A percentile compares a stretch with the other conserved stretches of the same genome.
Conservation (phyloP, 2,113 vertebrate genomes). For the Equus przewalskii region DNA sequence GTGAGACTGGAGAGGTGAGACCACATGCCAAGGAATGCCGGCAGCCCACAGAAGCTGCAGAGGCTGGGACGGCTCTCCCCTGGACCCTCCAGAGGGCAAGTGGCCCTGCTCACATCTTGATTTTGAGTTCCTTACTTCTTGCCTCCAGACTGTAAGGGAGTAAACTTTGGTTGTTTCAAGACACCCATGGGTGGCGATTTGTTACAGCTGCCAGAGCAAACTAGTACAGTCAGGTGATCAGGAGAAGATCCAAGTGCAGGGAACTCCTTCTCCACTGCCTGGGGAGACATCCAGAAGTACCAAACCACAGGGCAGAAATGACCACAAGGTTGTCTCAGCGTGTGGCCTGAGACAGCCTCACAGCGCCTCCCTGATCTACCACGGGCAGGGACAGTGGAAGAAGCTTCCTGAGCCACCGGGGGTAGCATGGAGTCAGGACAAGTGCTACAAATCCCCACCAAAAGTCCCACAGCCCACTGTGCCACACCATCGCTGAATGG, state of each 20-base stretch:
- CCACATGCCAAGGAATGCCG: background rate
- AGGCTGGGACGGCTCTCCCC: no score
- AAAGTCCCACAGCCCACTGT: background rate
- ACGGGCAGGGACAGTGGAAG: background rate
- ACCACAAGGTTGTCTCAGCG: background rate
- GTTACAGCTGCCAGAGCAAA: background rate
- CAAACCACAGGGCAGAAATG: background rate
- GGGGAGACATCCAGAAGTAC: background rate
- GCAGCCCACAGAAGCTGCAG: no score
- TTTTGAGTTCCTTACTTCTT: background rate
- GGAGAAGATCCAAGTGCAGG: background rate
- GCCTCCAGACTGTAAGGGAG: background rate
- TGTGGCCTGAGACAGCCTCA: background rate
- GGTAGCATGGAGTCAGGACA: background rate
- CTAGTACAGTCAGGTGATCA: background rate
- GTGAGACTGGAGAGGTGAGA: background rate
- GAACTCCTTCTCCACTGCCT: background rate
- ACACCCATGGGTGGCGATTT: background rate
- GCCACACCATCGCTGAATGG: no score
- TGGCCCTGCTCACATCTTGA: background rate
- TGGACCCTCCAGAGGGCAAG: no score
- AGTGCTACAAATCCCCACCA: no score
- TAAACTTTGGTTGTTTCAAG: background rate
- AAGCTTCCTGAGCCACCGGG: background rate
- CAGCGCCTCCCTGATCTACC: background rate